Evolutionary conservation across 2,113 vertebrate genomes (phyloP), one percentile per base, ranked within the genome.

Genomic region (Thinocorus orbignyianus): DNA sequence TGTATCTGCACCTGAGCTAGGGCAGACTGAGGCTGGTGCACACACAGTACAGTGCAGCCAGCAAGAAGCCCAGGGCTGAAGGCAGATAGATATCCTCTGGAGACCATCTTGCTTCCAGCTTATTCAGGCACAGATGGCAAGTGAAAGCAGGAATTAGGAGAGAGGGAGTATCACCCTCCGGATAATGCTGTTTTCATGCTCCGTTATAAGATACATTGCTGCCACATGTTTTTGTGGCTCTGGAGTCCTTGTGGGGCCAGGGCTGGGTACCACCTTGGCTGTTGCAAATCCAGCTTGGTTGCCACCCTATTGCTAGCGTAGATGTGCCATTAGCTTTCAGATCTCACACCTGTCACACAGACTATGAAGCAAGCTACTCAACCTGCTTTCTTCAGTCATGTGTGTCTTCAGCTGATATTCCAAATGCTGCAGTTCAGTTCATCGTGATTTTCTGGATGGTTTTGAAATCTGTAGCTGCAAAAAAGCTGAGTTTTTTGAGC

Each of bases 91-190:
- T 49, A 77, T 77, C 49, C 41, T 93, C 54, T 37, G 3, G 44
- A 85, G 35, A 80, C 37, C 39, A 31, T 69, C 41, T 93, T 77
- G 49, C 44, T 80, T 94, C 48, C 58, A 82, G 74, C 6, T 85
- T 65, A 93, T 82, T 87, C 57, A 81, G 79, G 70, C 42, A 82
- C 73, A 94, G 92, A 68, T 68, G 73, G 70, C 57, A 85, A 91
- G 33, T 46, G 81, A 84, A 90, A 48, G 70, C 90, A 88, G 37
- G 61, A 84, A 93, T 78, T 62, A 91, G 78, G 60, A 94, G 41
- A 46, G 72, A 91, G 37, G 66, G 39, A 91, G 39, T 51, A 82
- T 92, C 12, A 54, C 61, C 26, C 66, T 85, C 70, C 85, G 91
- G 84, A 55, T 95, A 73, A 76, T 35, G 42, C 54, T 35, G 4